A percentile compares a stretch with the other conserved stretches of the same genome.
Evolutionary conservation across 64 coral and sea anemone genomes (phyloP).

Genomic region (Montipora capricornis): DNA sequence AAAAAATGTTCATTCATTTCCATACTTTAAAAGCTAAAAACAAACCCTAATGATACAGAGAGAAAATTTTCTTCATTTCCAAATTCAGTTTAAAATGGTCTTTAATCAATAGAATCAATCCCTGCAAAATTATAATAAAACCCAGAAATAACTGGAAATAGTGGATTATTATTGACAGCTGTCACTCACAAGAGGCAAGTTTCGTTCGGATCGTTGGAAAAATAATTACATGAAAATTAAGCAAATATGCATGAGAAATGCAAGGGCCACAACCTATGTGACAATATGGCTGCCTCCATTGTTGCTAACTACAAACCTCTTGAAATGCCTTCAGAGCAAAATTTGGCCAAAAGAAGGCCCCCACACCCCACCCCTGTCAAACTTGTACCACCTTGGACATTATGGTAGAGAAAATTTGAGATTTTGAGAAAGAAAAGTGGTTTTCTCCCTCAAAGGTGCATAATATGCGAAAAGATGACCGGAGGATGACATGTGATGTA

Average conservation of each 20-base stretch:
- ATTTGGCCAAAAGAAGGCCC: conserved; percentile 31
- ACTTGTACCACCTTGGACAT: conserved; percentile 25
- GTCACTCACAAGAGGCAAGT: conserved; percentile 25
- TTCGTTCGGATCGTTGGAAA: not conserved
- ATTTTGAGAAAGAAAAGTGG: not conserved
- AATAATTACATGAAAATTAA: not conserved
- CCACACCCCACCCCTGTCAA: conserved; percentile 74
- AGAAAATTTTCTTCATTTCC: too few species aligned
- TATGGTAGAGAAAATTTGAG: not conserved
- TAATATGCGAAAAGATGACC: conserved; percentile 34
- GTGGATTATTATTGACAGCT: conserved; percentile 29
- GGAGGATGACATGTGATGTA: conserved; percentile 40
- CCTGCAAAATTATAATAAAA: too few species aligned
- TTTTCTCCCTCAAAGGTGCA: conserved; percentile 10
- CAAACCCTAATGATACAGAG: too few species aligned
- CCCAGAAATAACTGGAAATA: not conserved
- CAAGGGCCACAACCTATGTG: not conserved
- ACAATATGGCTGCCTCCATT: conserved; percentile 81
- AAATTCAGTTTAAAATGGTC: too few species aligned
- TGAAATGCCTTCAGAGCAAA: conserved; percentile 7
- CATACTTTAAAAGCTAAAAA: too few species aligned
- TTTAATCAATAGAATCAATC: too few species aligned
- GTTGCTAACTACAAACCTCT: not conserved
- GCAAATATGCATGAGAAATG: not conserved
- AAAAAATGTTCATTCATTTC: too few species aligned